Evolutionary conservation across 2,797 vertebrate genomes (phyloP), one percentile per base, ranked within the genome.

Genomic region (Alectoris magna): DNA sequence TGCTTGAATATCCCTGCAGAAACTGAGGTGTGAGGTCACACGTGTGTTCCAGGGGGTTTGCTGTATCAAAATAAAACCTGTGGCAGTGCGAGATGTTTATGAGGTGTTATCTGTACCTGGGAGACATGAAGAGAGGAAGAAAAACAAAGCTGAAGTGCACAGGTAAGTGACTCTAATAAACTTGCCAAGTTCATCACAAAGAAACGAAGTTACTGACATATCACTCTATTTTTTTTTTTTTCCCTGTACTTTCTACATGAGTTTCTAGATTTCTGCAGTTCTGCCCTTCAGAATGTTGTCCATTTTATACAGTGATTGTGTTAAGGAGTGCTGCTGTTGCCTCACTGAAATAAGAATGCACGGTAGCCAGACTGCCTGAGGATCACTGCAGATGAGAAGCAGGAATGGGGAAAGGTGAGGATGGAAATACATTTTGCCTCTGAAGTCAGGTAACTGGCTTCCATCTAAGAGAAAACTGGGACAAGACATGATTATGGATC

Each of bases 401-500:
- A 44, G 51, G 23, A 48, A 51, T 70, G 16, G 15, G 38, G 34
- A 53, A 71, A 89, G 67, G 67, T 87, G 24, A 83, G 51, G 67
- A 46, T 81, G 41, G 48, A 88, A 95, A 81, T 34, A 2, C n/a
- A 3, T 29, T 89, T 72, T 82, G 55, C 66, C 67, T 46, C 46
- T 84, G 21, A 84, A 81, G 16, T 67, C 63, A 88, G 82, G 80
- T 84, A 89, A 91, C 39, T 58, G 67, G 23, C 70, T 94, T 93
- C 41, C 44, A 91, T 64, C 70, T 93, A 38, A 31, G 44, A 93
- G 67, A 44, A 95, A 84, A 56, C 19, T 68, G 53, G 69, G 80
- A 93, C 71, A 86, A 92, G 76, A 72, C 39, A 23, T 55, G 16
- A 48, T 89, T 93, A 92, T 81, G 63, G 70, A n/a, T 78, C 82